These are phyloP conservation scores for Myotis daubentonii DNA, from an alignment of 2,797 vertebrate genomes.

Conservation along the genomic window DNA sequence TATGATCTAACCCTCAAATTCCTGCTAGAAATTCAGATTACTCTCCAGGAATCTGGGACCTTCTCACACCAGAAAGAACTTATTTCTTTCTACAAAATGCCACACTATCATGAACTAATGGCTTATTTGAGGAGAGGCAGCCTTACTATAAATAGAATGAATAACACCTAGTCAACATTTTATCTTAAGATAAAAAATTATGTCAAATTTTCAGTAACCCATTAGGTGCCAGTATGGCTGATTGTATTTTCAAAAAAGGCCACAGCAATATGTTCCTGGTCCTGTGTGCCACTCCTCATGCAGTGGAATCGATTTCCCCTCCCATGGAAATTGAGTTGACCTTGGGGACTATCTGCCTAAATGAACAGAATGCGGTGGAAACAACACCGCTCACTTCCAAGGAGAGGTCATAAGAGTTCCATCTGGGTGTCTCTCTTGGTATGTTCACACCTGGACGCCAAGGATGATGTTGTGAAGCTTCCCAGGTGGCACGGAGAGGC, in stretches of 20 bases:
- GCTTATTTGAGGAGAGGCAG: background rate
- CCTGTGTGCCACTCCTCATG: background rate
- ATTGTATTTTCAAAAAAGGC: background rate
- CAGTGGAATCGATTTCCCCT: background rate
- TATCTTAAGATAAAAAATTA: slow-evolving; percentile 28
- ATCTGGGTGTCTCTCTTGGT: background rate
- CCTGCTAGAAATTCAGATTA: slow-evolving; percentile 37
- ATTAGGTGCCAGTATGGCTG: background rate
- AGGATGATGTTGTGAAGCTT: background rate
- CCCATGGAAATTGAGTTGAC: background rate
- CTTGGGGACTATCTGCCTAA: background rate
- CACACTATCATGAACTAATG: background rate
- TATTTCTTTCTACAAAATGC: background rate
- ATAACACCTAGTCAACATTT: background rate
- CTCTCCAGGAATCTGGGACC: background rate
- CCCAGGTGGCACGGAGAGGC: background rate
- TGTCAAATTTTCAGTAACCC: background rate
- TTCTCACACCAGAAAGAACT: slow-evolving; percentile 6
- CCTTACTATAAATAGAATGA: background rate
- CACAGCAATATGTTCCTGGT: background rate
- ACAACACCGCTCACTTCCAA: background rate
- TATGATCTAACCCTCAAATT: slow-evolving; percentile 17
- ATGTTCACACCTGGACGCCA: background rate
- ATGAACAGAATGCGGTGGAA: background rate
- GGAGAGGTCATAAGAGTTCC: background rate